Percentiles rank a stretch among this genome's conserved stretches.
phyloP scores from a whole-genome alignment of 2,797 vertebrate species.

The Rhynchonycteris naso region DNA sequence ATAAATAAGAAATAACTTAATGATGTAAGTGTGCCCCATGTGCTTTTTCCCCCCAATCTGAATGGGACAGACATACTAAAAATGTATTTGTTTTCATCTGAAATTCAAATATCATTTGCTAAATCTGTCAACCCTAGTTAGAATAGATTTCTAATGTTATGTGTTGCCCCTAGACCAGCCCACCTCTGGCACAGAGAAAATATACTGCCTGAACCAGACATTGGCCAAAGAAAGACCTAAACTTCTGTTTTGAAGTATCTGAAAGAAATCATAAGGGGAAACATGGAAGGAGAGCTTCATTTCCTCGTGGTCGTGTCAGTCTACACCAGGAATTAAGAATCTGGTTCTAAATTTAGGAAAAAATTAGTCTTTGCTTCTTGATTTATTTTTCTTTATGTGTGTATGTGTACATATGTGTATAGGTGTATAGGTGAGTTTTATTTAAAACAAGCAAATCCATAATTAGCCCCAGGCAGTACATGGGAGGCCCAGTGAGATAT shows the following conservation, averaged over 20 bases:
- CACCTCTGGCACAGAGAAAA: not conserved
- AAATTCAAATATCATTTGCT: conserved; percentile 27
- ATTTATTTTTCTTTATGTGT: not conserved
- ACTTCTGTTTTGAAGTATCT: conserved; percentile 7
- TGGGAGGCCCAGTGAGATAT: not conserved
- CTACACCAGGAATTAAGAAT: not conserved
- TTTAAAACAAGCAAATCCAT: not conserved
- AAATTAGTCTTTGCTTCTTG: not conserved
- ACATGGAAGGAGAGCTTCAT: not conserved
- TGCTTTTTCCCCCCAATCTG: not conserved
- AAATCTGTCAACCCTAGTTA: not conserved
- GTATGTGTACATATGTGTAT: not conserved
- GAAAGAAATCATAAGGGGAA: conserved; percentile 40
- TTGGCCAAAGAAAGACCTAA: not conserved
- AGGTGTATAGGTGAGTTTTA: not conserved
- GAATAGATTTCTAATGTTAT: not conserved
- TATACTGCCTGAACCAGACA: not conserved
- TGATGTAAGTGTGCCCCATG: not conserved
- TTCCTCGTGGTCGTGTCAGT: conserved; percentile 35
- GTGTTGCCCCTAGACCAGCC: not conserved
- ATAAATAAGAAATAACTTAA: not conserved
- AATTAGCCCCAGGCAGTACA: not conserved
- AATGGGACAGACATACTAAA: not conserved
- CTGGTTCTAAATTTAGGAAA: conserved; percentile 35
- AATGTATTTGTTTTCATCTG: conserved; percentile 10